Percentiles rank a stretch among this genome's conserved stretches.
These are phyloP conservation scores for Tiliacea aurago DNA, from an alignment of 2,888 invertebrate genomes.

Conservation along the genomic window DNA sequence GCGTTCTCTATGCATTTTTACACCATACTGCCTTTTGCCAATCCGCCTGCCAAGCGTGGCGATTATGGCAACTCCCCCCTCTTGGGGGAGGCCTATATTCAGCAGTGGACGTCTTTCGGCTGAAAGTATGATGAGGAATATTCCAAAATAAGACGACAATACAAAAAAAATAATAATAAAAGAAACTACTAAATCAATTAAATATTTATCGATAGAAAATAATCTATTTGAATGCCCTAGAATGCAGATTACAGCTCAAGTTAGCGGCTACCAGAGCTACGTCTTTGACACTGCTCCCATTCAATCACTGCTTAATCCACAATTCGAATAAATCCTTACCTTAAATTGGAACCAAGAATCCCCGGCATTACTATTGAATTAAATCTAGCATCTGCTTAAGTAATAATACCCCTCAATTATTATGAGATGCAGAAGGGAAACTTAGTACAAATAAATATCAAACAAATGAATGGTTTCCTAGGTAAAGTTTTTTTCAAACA, in stretches of 20 bases:
- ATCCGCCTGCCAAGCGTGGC: too few species aligned
- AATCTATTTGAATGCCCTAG: neutral
- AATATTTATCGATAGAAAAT: neutral
- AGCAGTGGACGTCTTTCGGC: too few species aligned
- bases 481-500: neutral
- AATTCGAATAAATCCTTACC: conserved; percentile 43
- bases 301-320: conserved; percentile 36
- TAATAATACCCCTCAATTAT: conserved; percentile 9
- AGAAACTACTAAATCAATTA: too few species aligned
- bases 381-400: conserved; percentile 50
- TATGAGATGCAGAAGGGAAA: conserved; percentile 13
- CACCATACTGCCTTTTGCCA: too few species aligned
- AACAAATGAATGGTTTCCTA: neutral
- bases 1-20: too few species aligned
- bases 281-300: neutral
- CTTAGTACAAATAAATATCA: neutral
- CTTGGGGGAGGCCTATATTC: too few species aligned
- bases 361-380: conserved; percentile 49
- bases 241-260: neutral
- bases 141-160: too few species aligned
- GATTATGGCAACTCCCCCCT: too few species aligned
- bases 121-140: too few species aligned
- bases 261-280: neutral
- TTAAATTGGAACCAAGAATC: conserved; percentile 49
- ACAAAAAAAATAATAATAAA: too few species aligned